Conservation (phyloP, 2,113 vertebrate genomes). For the Irena cyanogastra region DNA sequence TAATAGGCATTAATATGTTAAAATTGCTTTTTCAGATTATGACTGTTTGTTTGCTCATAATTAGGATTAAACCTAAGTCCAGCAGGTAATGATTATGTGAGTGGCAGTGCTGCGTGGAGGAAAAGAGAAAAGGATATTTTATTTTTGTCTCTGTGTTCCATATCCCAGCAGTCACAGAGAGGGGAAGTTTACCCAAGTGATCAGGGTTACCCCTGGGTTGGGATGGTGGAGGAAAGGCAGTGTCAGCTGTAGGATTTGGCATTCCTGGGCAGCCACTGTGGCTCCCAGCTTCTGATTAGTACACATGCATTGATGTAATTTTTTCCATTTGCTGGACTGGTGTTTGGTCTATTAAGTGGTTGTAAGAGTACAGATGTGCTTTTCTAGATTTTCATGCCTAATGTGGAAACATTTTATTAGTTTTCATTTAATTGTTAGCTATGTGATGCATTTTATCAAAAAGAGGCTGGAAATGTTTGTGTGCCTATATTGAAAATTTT, state of each 20-base stretch:
- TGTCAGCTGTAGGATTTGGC: neutral
- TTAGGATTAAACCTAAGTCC: neutral
- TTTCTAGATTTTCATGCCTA: neutral
- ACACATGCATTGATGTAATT: accelerated
- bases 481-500: neutral
- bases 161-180: neutral
- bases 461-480: neutral
- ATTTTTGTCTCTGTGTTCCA: neutral
- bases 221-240: neutral
- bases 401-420: neutral
- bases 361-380: neutral
- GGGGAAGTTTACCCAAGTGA: neutral
- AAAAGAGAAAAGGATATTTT: neutral
- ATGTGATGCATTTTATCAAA: neutral
- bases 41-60: constrained; percentile 15
- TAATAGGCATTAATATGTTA: constrained; percentile 59
- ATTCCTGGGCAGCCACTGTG: neutral
- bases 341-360: neutral
- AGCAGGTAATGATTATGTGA: neutral
- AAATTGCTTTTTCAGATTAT: constrained; percentile 44
- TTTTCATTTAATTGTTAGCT: neutral
- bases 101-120: neutral
- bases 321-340: neutral
- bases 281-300: neutral
- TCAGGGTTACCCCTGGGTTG: neutral